Evolutionary conservation across 2,797 vertebrate species (phyloP).

Genomic region (Argentina silus): DNA sequence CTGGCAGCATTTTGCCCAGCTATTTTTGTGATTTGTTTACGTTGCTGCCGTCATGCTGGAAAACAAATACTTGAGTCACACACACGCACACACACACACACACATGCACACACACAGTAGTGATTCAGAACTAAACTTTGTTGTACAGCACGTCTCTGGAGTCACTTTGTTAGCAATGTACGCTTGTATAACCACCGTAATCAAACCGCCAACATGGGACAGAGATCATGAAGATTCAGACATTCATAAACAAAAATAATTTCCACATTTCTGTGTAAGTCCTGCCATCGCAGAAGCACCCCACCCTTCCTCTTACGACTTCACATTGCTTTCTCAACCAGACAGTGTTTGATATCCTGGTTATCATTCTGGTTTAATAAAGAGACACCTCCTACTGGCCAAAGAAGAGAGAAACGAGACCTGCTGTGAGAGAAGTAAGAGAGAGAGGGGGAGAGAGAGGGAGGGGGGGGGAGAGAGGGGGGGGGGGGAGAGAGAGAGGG

Average conservation of each 20-base stretch:
- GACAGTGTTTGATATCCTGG: neutral
- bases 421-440: neutral
- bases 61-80: constrained; percentile 36
- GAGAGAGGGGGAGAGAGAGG: constrained; percentile 20
- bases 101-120: neutral
- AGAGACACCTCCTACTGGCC: neutral
- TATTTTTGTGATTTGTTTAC: constrained; percentile 68
- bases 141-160: no score
- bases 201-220: no score
- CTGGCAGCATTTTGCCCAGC: constrained; percentile 61
- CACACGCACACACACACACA: constrained; percentile 1
- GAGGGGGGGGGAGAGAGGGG: constrained; percentile 17
- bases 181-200: no score
- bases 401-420: neutral
- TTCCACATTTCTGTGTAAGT: neutral
- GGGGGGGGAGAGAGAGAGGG: constrained; percentile 26
- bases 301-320: neutral
- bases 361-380: no score
- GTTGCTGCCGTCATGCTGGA: constrained; percentile 60
- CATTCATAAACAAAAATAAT: no score
- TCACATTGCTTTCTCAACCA: neutral
- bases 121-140: neutral
- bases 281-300: neutral
- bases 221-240: no score
- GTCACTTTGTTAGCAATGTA: no score